Evolutionary conservation across 2,888 invertebrate species (phyloP).

Genomic region (Poecilus cupreus): DNA sequence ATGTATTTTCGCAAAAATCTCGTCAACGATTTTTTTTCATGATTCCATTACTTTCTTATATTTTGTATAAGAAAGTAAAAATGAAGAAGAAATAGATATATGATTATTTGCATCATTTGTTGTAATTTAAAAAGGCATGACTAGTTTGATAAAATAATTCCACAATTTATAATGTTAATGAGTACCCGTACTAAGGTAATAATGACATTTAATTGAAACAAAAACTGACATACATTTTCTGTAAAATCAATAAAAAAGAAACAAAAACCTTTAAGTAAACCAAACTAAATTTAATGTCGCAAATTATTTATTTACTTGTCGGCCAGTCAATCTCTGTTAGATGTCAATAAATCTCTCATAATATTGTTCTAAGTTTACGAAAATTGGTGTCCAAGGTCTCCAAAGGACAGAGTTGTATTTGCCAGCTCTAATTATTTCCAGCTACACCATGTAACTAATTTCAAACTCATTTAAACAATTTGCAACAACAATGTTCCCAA

Average conservation of each 20-base stretch:
- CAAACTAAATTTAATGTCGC: slow-evolving; percentile 20
- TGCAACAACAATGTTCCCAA: not conserved
- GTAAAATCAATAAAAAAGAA: slow-evolving; percentile 21
- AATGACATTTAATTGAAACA: too few species aligned
- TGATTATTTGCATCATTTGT: too few species aligned
- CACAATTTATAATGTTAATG: too few species aligned
- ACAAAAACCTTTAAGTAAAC: not conserved
- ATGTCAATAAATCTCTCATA: not conserved
- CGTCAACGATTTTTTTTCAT: too few species aligned
- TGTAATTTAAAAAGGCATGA: too few species aligned
- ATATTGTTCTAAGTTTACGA: not conserved
- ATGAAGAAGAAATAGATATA: too few species aligned
- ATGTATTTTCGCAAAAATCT: too few species aligned
- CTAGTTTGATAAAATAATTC: too few species aligned
- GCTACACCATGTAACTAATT: not conserved
- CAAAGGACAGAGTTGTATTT: not conserved
- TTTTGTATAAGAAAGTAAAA: too few species aligned
- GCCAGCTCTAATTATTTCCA: not conserved
- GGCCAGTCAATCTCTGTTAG: not conserved
- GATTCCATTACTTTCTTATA: too few species aligned
- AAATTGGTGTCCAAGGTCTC: not conserved
- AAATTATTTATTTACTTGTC: slow-evolving; percentile 31
- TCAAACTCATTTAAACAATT: not conserved
- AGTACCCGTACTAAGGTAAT: too few species aligned
- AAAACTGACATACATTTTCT: not conserved